A percentile compares a stretch with the other conserved stretches of the same genome.
Conservation (phyloP, 2,797 vertebrate species). For the Pseudochirops corinnae region DNA sequence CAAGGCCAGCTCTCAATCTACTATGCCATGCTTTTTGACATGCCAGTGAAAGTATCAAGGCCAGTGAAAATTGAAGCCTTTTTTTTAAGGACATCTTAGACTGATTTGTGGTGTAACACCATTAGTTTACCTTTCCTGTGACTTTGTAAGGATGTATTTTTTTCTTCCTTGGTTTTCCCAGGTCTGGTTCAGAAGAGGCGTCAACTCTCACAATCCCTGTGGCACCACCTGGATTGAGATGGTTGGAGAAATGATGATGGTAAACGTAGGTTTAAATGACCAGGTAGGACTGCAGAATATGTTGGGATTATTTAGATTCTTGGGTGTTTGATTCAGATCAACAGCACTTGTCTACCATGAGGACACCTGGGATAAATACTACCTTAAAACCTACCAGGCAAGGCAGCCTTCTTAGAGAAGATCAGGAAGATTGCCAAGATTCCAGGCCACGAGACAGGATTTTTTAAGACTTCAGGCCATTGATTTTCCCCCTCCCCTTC, state of each 20-base stretch:
- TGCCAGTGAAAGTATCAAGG: neutral
- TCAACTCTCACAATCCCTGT: constrained; percentile 96
- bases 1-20: neutral
- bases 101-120: neutral
- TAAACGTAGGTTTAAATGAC: constrained; percentile 95
- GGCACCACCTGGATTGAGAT: constrained; percentile 98
- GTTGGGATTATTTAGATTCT: constrained; percentile 1
- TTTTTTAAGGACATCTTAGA: neutral
- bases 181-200: constrained; percentile 98
- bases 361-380: neutral
- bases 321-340: neutral
- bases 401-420: neutral
- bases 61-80: rapidly evolving
- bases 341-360: neutral
- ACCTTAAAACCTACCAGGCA: neutral
- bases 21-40: neutral
- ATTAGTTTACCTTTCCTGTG: neutral
- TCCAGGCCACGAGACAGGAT: neutral
- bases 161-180: constrained; percentile 69
- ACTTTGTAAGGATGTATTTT: neutral
- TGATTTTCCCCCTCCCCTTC: neutral
- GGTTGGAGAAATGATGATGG: constrained; percentile 97
- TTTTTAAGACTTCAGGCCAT: neutral
- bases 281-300: constrained; percentile 88
- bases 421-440: neutral